These are phyloP conservation scores for Xestoiulus laeticollis DNA, from an alignment of 2,888 invertebrate species.

Conservation along the genomic window DNA sequence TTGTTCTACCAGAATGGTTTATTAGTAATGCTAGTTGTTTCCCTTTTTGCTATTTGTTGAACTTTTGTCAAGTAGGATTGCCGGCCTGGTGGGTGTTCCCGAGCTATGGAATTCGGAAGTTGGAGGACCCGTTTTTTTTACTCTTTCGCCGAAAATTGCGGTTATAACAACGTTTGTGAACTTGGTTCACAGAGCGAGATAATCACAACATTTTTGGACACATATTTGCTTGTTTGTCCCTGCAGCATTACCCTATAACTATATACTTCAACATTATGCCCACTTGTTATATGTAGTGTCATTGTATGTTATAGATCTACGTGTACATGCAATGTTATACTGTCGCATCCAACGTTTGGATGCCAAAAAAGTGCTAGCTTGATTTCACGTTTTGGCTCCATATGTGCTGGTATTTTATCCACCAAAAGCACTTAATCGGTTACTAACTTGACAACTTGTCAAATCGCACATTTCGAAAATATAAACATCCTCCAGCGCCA, in stretches of 20 bases:
- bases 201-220: neutral
- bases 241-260: neutral
- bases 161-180: neutral
- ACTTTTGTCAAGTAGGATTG: constrained; percentile 9
- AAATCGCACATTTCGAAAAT: no score
- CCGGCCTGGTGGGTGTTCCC: neutral
- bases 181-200: neutral
- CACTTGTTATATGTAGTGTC: no score
- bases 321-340: no score
- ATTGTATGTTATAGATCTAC: no score
- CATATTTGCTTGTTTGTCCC: neutral
- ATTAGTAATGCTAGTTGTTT: neutral
- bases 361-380: no score
- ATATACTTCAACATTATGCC: no score
- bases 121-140: neutral
- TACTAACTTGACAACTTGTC: no score
- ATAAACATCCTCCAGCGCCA: no score
- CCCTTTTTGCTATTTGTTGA: neutral
- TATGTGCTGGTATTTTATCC: no score
- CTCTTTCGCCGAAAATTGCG: neutral
- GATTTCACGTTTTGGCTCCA: no score
- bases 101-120: neutral
- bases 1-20: constrained; percentile 8
- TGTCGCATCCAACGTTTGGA: no score
- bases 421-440: no score